These are phyloP conservation scores for Sisyra terminalis DNA, from an alignment of 2,888 invertebrate genomes.

Conservation along the genomic window DNA sequence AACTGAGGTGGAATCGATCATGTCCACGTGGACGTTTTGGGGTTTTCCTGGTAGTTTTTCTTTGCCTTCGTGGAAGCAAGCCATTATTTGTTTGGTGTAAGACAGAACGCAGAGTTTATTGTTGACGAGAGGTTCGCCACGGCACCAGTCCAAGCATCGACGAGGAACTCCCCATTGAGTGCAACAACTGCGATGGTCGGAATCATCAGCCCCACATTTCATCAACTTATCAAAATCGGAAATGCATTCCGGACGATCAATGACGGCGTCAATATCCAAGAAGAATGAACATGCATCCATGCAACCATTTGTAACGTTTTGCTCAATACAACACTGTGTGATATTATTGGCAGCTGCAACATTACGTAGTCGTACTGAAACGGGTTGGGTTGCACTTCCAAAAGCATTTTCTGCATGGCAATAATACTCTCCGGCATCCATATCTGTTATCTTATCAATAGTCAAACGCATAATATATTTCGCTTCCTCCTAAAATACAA, in stretches of 20 bases:
- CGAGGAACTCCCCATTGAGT: constrained; percentile 63
- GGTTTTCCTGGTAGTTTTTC: constrained; percentile 71
- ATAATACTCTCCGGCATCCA: constrained; percentile 65
- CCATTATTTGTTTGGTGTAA: constrained; percentile 56
- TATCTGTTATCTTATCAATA: constrained; percentile 51
- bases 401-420: constrained; percentile 76
- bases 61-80: constrained; percentile 66
- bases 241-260: constrained; percentile 65
- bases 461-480: constrained; percentile 58
- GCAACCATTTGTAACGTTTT: constrained; percentile 63
- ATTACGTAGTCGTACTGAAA: constrained; percentile 52
- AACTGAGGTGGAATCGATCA: constrained; percentile 38
- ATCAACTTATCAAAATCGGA: constrained; percentile 71
- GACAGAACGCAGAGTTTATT: constrained; percentile 50
- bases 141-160: constrained; percentile 69
- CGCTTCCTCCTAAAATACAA: constrained; percentile 34
- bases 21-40: constrained; percentile 38
- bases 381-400: constrained; percentile 53
- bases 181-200: constrained; percentile 73
- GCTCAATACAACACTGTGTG: constrained; percentile 62
- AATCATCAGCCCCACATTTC: constrained; percentile 68
- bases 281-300: constrained; percentile 74
- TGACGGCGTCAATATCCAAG: constrained; percentile 66
- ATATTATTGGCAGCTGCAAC: constrained; percentile 49
- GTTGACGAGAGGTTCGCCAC: constrained; percentile 53